Conservation (phyloP, 2,888 invertebrate species). For the Drosophila niveifrons region DNA sequence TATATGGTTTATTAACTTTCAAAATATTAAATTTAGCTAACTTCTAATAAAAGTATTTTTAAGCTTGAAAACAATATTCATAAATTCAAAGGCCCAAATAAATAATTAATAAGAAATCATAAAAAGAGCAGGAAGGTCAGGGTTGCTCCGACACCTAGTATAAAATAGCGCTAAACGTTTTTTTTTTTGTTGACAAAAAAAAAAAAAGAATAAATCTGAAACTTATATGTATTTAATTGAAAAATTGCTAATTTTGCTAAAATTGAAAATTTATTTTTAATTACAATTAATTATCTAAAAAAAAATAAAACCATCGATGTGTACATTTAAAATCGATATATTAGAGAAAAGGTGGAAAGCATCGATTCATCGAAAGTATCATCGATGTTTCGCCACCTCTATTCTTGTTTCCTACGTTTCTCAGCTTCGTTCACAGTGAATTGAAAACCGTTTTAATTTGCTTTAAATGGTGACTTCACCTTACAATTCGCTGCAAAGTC, state of each 20-base stretch:
- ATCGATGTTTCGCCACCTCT: constrained; percentile 23
- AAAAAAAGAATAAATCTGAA: too few relatives aligned
- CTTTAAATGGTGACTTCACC: neutral
- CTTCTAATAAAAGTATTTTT: too few relatives aligned
- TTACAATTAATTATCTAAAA: neutral
- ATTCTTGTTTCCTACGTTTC: constrained; percentile 42
- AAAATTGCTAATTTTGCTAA: too few relatives aligned
- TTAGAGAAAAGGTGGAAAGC: neutral
- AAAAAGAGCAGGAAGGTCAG: too few relatives aligned
- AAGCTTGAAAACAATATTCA: too few relatives aligned
- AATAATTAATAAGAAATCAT: too few relatives aligned
- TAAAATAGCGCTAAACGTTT: too few relatives aligned
- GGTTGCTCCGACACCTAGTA: too few relatives aligned
- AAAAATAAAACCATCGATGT: neutral
- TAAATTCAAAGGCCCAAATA: too few relatives aligned
- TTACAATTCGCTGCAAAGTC: constrained; percentile 5
- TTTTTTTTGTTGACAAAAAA: too few relatives aligned
- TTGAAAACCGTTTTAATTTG: constrained; percentile 18
- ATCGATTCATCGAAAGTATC: neutral
- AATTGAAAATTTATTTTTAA: neutral
- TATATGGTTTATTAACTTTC: neutral
- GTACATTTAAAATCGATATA: neutral
- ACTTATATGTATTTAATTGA: too few relatives aligned
- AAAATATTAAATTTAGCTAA: too few relatives aligned
- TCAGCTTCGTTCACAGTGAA: constrained; percentile 24